Base-by-base conservation (phyloP, 2,113 vertebrate species). In the Eclectus roratus region DNA sequence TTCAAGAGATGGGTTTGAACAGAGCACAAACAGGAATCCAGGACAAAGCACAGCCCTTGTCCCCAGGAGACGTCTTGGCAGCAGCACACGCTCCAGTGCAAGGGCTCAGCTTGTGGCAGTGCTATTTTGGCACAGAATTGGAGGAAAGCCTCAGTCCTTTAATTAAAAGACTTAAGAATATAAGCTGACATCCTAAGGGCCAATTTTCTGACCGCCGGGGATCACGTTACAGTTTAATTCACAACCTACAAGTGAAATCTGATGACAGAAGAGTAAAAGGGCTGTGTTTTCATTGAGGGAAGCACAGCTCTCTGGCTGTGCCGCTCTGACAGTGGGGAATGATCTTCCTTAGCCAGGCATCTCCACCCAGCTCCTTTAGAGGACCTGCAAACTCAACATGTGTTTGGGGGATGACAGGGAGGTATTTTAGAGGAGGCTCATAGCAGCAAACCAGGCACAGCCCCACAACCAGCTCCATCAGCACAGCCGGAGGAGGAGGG, bases 171-270 rank as follows among this genome's bases (percentile, higher is more conserved):
- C 56, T 86, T 89, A 44, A 71, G 58, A 88, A 71, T 88, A 80
- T 74, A 93, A 92, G 93, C 50, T 69, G 77, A 87, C 83, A 91
- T 96, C 66, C 86, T 23, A 61, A 89, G 92, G 93, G 94, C 86
- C 90, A 88, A 82, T 93, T 93, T 94, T 93, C 73, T 94, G 91
- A 95, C 88, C 58, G 3, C 92, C 46, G 66, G 77, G 91, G 93
- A 94, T 96, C 93, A 82, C 1, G 2, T 92, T 94, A 69, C 94
- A 63, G 37, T 91, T 91, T 87, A 96, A 95, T 96, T 96, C 94
- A 82, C 91, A 88, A 91, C 66, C 91, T 69, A 82, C 77, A 92
- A 87, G 82, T 72, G 93, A 97, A 95, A 96, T 88, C 27, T 82
- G 92, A 96, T 85, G 92, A 91, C 91, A 93, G 88, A 46, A 44